Percentiles rank a stretch among this genome's conserved stretches.
These are phyloP conservation scores for Ganaspis sp. DNA, from an alignment of 1,140 invertebrate species.

Conservation along the genomic window DNA sequence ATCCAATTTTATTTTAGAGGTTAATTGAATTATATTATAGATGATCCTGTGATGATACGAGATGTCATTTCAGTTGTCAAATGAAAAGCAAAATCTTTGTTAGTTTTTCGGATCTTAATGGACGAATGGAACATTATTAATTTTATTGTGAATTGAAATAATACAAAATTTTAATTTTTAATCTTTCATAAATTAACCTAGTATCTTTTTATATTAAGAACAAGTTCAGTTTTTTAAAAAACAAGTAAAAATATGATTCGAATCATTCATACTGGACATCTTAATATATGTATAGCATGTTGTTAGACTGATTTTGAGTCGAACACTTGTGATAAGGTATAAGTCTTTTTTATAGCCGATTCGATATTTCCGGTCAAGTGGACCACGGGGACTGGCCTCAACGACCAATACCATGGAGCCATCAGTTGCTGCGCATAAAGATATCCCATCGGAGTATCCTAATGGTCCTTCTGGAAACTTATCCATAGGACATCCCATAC, in stretches of 20 bases:
- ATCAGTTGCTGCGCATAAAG: slow-evolving; percentile 64
- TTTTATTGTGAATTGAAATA: no score
- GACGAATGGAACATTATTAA: no score
- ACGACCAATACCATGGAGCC: slow-evolving; percentile 62
- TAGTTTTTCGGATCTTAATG: no score
- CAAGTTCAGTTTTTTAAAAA: no score
- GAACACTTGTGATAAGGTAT: slow-evolving; percentile 62
- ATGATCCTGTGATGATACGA: no score
- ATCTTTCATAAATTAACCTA: no score
- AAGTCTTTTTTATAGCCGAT: slow-evolving; percentile 68
- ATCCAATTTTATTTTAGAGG: no score
- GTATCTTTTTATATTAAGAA: no score
- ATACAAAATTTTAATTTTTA: no score
- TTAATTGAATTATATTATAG: no score
- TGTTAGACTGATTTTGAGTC: slow-evolving; percentile 37
- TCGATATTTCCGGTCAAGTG: slow-evolving; percentile 67
- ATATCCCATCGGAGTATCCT: slow-evolving; percentile 67
- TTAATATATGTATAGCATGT: not conserved
- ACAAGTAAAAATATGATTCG: slow-evolving; percentile 37
- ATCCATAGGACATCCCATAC: slow-evolving; percentile 46
- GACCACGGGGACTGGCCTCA: slow-evolving; percentile 62
- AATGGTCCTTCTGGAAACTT: slow-evolving; percentile 61
- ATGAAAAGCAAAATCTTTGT: no score
- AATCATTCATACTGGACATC: slow-evolving; percentile 1
- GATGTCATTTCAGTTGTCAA: no score